phyloP scores from a whole-genome alignment of 2,113 vertebrate species.

The Eudorcas thomsonii region DNA sequence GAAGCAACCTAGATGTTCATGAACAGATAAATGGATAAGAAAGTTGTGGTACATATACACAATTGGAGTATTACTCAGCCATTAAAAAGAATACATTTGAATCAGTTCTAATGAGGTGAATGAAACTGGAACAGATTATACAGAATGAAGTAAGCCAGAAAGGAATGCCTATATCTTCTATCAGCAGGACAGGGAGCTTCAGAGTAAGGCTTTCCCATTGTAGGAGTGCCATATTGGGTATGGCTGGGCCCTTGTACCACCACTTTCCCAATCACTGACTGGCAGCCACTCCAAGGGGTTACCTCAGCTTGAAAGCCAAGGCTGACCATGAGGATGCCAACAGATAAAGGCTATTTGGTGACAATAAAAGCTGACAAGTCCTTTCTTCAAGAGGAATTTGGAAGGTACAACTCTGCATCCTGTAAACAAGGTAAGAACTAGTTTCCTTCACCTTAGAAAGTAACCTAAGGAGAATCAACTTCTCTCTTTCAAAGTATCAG shows the following conservation, averaged over 20 bases:
- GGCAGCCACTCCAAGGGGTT: not conserved
- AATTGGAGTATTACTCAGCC: too few relatives aligned
- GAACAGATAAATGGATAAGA: too few relatives aligned
- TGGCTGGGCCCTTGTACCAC: not conserved
- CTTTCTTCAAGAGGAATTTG: not conserved
- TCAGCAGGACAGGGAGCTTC: rapidly evolving
- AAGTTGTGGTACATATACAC: too few relatives aligned
- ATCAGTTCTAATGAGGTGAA: too few relatives aligned
- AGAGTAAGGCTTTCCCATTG: not conserved
- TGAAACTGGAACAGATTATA: too few relatives aligned
- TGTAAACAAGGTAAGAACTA: not conserved
- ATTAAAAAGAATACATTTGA: too few relatives aligned
- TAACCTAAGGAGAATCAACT: not conserved
- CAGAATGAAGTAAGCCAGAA: too few relatives aligned
- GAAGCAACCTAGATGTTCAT: too few relatives aligned
- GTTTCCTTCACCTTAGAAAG: not conserved
- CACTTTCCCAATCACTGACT: not conserved
- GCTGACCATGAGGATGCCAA: not conserved
- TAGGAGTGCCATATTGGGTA: not conserved
- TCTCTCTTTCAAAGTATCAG: not conserved
- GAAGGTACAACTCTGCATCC: not conserved
- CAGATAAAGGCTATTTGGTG: not conserved
- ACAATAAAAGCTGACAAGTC: not conserved
- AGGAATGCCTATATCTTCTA: not conserved
- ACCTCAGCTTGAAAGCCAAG: not conserved